Evolutionary conservation across 2,888 invertebrate genomes (phyloP), one percentile per base, ranked within the genome.

Genomic region (Dryobotodes eremita): DNA sequence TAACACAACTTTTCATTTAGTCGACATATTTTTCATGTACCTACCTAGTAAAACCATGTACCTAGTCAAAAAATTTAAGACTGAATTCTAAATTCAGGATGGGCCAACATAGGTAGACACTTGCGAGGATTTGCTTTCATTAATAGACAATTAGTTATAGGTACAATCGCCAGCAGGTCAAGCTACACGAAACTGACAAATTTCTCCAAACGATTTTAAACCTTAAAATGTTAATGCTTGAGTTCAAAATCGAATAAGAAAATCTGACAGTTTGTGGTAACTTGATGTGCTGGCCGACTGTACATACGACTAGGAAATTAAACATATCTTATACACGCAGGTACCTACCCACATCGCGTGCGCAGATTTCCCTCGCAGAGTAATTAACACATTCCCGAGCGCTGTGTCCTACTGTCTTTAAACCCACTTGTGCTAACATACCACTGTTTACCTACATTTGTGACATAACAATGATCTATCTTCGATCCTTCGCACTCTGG

Each of bases 351-450:
- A 42, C 17, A 59, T 83, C 73, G 83, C 83, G 83, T 83, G 83
- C 62, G 53, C 77, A 68, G 83, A 80, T 83, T 83, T 83, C 73
- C 77, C 73, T 80, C 80, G 70, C 48, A 20, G n/a, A 76, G 46
- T 68, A 83, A 83, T 75, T 83, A 83, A 61, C 64, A 75, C 71
- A 83, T 83, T 83, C 83, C 31, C 42, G 36, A 72, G 61, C 20
- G 42, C 55, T 46, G 64, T 79, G 61, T 75, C 79, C 75, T 57
- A 75, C 48, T 71, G 70, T 57, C 55, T 46, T 20, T 23, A 42
- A 55, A 59, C 69, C 64, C 73, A 82, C 61, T 55, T 15, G 64
- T 13, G 13, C 36, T 31, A 11, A 48, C 42, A 20, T 23, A 13
- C 8, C 15, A 50, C 57, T 65, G 50, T 31, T 71, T 31, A 71